These are phyloP conservation scores for Xiphophorus couchianus DNA, from an alignment of 2,113 vertebrate genomes.

Conservation along the genomic window DNA sequence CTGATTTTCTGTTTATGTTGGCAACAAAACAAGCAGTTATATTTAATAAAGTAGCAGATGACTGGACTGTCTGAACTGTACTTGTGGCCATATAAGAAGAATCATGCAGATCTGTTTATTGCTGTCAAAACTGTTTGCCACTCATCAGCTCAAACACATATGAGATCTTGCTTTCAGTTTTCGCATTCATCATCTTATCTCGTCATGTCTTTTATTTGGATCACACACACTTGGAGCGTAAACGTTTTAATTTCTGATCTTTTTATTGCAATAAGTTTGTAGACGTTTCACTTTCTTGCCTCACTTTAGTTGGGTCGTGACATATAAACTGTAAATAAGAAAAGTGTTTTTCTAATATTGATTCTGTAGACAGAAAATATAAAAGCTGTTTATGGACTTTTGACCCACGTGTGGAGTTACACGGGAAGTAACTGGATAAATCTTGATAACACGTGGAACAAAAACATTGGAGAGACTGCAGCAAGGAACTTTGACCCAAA, in stretches of 20 bases:
- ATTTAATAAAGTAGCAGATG: neutral
- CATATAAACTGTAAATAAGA: neutral
- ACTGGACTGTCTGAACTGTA: neutral
- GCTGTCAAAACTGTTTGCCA: neutral
- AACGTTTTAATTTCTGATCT: neutral
- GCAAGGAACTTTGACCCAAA: slow-evolving; percentile 40
- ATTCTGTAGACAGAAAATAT: slow-evolving; percentile 3
- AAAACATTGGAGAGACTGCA: slow-evolving; percentile 18
- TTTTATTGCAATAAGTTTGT: slow-evolving; percentile 9
- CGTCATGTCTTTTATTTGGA: neutral
- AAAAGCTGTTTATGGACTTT: slow-evolving; percentile 16
- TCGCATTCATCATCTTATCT: neutral
- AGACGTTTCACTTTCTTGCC: slow-evolving; percentile 27
- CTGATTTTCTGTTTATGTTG: neutral
- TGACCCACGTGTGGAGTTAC: slow-evolving; percentile 9
- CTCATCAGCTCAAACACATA: neutral
- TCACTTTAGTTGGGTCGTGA: neutral
- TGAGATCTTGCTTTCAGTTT: neutral
- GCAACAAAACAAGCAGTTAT: neutral
- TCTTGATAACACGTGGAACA: slow-evolving; percentile 29
- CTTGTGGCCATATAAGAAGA: slow-evolving; percentile 16
- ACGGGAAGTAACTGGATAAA: slow-evolving; percentile 33
- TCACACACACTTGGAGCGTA: neutral
- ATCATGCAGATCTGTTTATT: neutral
- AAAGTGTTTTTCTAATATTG: slow-evolving; percentile 8